These are phyloP conservation scores for Sarcophaga caerulescens DNA, from an alignment of 2,888 invertebrate species.

Conservation along the genomic window DNA sequence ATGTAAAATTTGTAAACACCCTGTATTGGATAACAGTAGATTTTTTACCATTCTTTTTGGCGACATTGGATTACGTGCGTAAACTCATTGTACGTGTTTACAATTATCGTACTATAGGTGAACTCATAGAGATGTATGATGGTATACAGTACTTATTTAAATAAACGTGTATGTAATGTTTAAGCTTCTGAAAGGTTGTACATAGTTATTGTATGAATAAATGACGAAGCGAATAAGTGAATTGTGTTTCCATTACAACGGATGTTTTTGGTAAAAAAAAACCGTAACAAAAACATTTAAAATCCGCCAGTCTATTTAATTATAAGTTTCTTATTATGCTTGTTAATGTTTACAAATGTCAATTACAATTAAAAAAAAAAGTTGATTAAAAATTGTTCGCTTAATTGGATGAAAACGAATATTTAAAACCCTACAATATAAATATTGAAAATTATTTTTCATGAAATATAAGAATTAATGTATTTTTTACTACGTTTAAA, in stretches of 20 bases:
- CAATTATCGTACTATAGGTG: too few species aligned
- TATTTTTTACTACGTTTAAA: too few species aligned
- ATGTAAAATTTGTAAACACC: not conserved
- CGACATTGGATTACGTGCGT: slow-evolving; percentile 27
- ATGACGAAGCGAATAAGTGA: slow-evolving; percentile 18
- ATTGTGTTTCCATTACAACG: slow-evolving; percentile 16
- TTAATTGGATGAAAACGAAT: too few species aligned
- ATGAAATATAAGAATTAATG: too few species aligned
- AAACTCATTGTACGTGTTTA: not conserved
- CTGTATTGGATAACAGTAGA: not conserved
- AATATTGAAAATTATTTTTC: too few species aligned
- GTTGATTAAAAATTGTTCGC: too few species aligned
- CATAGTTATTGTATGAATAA: too few species aligned
- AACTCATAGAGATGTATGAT: too few species aligned
- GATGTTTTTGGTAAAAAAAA: not conserved
- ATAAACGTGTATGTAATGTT: too few species aligned
- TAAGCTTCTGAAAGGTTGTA: too few species aligned
- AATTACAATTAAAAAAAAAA: not conserved
- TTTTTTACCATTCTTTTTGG: not conserved
- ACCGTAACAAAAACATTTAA: not conserved
- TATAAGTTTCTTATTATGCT: not conserved
- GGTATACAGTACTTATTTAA: too few species aligned
- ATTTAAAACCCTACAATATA: too few species aligned
- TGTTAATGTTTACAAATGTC: not conserved
- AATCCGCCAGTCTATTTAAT: not conserved